phyloP scores from a whole-genome alignment of 1,140 invertebrate genomes.

The Euglossa dilemma region DNA sequence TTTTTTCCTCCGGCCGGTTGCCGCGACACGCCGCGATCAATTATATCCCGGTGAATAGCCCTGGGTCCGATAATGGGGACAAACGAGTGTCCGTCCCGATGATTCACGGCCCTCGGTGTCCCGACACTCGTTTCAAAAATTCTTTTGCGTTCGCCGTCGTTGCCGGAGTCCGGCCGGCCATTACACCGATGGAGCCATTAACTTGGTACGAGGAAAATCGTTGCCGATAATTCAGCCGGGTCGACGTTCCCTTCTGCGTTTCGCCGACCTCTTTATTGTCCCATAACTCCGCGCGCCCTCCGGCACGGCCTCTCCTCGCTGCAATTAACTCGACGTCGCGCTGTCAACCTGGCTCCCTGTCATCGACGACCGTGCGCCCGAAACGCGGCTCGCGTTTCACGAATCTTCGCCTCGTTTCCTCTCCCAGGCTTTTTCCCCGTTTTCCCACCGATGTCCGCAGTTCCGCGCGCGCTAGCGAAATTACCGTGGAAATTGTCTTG shows the following conservation, averaged over 20 bases:
- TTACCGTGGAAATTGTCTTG: too few species aligned
- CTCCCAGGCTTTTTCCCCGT: too few species aligned
- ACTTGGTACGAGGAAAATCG: conserved; percentile 26
- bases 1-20: not conserved
- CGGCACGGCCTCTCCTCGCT: not conserved
- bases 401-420: too few species aligned
- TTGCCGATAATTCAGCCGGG: conserved; percentile 36
- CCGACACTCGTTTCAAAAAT: conserved; percentile 33
- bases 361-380: too few species aligned
- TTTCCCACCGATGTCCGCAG: too few species aligned
- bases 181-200: conserved; percentile 45
- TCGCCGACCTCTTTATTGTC: not conserved
- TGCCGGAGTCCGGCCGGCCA: not conserved
- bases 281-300: not conserved
- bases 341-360: too few species aligned
- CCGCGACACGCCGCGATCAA: conserved; percentile 37
- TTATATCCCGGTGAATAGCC: conserved; percentile 43
- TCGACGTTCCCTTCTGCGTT: not conserved
- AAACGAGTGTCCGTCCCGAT: conserved; percentile 48
- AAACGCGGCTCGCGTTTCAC: too few species aligned
- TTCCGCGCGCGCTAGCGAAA: too few species aligned
- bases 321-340: not conserved
- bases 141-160: conserved; percentile 4
- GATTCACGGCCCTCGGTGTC: conserved; percentile 29
- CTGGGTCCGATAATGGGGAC: conserved; percentile 40